phyloP scores from a whole-genome alignment of 2,797 vertebrate genomes.

The Zenarchopterus dispar region DNA sequence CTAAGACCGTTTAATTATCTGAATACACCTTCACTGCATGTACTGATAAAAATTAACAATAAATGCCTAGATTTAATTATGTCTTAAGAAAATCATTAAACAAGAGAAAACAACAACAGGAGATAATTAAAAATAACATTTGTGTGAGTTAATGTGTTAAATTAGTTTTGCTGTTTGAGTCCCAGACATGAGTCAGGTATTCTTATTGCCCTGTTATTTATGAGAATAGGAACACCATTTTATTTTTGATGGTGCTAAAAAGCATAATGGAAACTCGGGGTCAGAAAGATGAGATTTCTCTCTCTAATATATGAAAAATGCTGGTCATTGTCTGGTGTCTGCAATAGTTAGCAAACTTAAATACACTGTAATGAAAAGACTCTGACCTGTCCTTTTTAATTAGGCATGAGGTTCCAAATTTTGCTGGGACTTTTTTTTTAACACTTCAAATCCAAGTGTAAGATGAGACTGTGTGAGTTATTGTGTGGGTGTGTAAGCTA shows the following conservation, averaged over 20 bases:
- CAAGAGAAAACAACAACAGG: conserved; percentile 4
- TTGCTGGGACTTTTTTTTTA: conserved; percentile 9
- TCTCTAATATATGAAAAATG: conserved; percentile 32
- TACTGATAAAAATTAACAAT: neutral
- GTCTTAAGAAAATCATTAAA: conserved; percentile 5
- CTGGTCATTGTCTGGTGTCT: conserved; percentile 20
- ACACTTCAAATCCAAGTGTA: conserved; percentile 40
- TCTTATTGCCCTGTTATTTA: conserved; percentile 12
- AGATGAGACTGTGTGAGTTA: conserved; percentile 28
- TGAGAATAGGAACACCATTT: conserved; percentile 10
- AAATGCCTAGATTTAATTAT: conserved; percentile 8
- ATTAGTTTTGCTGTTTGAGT: neutral
- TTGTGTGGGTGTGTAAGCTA: conserved; percentile 5
- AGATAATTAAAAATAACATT: conserved; percentile 1
- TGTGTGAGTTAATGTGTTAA: neutral
- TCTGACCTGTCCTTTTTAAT: conserved; percentile 60
- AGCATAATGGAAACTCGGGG: conserved; percentile 15
- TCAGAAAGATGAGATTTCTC: conserved; percentile 26
- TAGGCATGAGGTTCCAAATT: conserved; percentile 56
- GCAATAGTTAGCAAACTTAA: conserved; percentile 59
- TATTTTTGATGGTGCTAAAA: conserved; percentile 7
- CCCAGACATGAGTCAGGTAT: conserved; percentile 19
- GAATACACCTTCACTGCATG: conserved; percentile 3
- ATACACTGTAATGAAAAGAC: conserved; percentile 48
- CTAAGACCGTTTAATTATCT: conserved; percentile 21